Conservation (phyloP, 2,113 vertebrate species). For the Crotalus viridis region DNA sequence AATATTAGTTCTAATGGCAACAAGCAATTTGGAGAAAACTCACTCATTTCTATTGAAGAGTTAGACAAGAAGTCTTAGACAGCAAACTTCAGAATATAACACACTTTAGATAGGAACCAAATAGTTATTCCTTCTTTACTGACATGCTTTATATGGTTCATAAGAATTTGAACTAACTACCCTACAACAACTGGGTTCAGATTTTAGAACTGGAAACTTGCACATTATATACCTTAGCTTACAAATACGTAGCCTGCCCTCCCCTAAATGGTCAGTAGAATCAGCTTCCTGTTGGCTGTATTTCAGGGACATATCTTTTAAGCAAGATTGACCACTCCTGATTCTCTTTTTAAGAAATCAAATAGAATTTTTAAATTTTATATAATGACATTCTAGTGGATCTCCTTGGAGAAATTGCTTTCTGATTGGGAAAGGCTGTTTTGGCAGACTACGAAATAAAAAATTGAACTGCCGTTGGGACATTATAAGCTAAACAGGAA, state of each 20-base stretch:
- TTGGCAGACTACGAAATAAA: background rate
- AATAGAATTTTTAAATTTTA: background rate
- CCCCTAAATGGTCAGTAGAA: background rate
- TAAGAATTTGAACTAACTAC: background rate
- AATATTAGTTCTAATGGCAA: background rate
- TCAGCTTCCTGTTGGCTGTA: background rate
- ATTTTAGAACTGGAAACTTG: background rate
- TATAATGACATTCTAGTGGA: background rate
- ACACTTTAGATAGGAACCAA: background rate
- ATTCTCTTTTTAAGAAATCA: background rate
- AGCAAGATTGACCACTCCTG: background rate
- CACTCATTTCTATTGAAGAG: background rate
- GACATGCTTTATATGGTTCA: background rate
- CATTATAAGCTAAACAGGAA: constrained; percentile 43
- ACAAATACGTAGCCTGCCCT: background rate
- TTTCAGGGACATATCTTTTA: background rate
- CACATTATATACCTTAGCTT: background rate
- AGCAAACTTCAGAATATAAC: background rate
- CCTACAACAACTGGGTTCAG: background rate
- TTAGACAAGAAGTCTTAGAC: background rate
- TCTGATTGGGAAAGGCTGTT: constrained; percentile 5
- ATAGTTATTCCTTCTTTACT: background rate
- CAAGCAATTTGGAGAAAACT: background rate
- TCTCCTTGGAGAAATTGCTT: constrained; percentile 5
- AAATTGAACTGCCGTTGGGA: constrained; percentile 44